These are phyloP conservation scores for Isurus oxyrinchus DNA, from an alignment of 2,113 vertebrate genomes.

Conservation along the genomic window DNA sequence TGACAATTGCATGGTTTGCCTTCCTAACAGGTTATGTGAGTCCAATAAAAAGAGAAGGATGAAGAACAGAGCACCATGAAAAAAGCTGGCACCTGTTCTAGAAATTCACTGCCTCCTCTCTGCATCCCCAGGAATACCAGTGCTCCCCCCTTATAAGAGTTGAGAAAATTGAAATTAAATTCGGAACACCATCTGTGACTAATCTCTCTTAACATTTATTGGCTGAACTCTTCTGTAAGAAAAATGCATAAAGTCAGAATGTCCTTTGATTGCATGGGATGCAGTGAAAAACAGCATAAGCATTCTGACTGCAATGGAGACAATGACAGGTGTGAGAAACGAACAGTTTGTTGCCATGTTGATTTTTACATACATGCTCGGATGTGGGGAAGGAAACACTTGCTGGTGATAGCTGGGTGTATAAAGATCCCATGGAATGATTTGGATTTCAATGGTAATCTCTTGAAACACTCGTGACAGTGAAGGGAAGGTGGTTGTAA, in stretches of 20 bases:
- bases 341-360: background rate
- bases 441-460: background rate
- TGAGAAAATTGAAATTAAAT: too few relatives aligned
- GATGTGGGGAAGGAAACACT: background rate
- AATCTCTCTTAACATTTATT: background rate
- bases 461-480: background rate
- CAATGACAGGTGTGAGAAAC: background rate
- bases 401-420: background rate
- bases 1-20: background rate
- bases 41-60: background rate
- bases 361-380: background rate
- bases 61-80: background rate
- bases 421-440: background rate
- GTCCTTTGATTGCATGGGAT: background rate
- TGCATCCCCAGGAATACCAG: background rate
- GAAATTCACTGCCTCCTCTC: background rate
- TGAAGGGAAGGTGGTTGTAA: background rate
- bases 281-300: background rate
- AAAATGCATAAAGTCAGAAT: background rate
- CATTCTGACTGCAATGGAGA: background rate
- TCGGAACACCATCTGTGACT: background rate
- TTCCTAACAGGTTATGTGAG: background rate
- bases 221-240: background rate
- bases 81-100: background rate
- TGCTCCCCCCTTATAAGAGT: background rate